phyloP scores from a whole-genome alignment of 35 echinoderm and acorn worm species.

The Lytechinus pictus region DNA sequence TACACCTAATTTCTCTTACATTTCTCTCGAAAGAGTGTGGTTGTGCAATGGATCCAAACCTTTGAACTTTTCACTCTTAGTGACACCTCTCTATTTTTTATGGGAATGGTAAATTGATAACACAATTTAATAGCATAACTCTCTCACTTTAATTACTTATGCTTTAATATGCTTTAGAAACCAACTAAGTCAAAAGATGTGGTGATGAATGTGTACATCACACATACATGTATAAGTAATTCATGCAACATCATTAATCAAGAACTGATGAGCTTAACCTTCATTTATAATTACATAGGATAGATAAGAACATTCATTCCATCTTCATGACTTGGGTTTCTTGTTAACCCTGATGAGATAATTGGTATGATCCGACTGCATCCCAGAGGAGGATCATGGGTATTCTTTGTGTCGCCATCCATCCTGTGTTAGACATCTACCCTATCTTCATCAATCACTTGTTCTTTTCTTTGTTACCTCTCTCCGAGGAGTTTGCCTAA shows the following conservation, averaged over 20 bases:
- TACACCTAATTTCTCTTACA: no score
- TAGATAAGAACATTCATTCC: neutral
- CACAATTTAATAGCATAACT: neutral
- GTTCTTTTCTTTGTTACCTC: conserved; percentile 9
- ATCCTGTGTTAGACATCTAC: neutral
- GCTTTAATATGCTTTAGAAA: neutral
- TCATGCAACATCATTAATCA: neutral
- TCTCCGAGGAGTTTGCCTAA: neutral
- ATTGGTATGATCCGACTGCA: conserved; percentile 1
- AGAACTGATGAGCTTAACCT: neutral
- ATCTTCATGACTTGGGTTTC: neutral
- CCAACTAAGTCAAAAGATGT: neutral
- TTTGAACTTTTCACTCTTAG: no score
- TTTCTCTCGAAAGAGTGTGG: no score
- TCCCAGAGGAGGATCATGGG: conserved; percentile 7
- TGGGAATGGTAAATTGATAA: no score
- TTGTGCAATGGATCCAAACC: no score
- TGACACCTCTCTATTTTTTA: no score
- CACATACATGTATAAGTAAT: neutral
- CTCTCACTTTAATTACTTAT: neutral
- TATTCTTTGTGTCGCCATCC: conserved; percentile 9
- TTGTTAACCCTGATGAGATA: conserved; percentile 4
- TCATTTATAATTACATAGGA: neutral
- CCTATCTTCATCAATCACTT: neutral
- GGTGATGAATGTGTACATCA: neutral